Conservation (phyloP, 2,888 invertebrate species). For the Torymus auratus region DNA sequence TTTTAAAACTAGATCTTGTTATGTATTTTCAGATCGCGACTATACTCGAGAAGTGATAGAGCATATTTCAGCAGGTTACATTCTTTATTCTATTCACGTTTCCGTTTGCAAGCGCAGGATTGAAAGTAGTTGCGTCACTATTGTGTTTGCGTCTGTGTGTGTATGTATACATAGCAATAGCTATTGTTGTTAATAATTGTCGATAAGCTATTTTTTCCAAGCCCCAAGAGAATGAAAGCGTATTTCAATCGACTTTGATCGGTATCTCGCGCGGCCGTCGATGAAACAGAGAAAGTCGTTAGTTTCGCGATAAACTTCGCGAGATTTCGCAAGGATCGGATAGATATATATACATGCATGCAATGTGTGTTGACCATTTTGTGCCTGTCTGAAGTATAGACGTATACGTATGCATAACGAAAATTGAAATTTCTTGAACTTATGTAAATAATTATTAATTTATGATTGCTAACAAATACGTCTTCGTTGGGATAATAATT, state of each 20-base stretch:
- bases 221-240: constrained; percentile 26
- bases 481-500: no score
- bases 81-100: neutral
- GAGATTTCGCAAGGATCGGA: constrained; percentile 60
- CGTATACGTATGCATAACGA: no score
- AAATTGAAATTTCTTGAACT: no score
- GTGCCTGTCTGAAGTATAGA: no score
- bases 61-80: neutral
- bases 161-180: neutral
- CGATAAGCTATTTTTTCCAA: neutral
- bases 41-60: no score
- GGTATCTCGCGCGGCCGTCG: constrained; percentile 56
- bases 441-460: no score
- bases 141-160: neutral
- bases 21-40: no score
- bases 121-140: constrained; percentile 9
- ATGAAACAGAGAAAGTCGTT: constrained; percentile 62
- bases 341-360: neutral
- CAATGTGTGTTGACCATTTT: no score
- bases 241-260: constrained; percentile 40
- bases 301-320: constrained; percentile 59
- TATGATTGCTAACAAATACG: no score
- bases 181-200: constrained; percentile 14
- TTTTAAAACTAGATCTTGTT: no score
- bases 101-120: neutral